These are phyloP conservation scores for Tringa solitaria DNA, from an alignment of 2,113 vertebrate species.

Conservation along the genomic window DNA sequence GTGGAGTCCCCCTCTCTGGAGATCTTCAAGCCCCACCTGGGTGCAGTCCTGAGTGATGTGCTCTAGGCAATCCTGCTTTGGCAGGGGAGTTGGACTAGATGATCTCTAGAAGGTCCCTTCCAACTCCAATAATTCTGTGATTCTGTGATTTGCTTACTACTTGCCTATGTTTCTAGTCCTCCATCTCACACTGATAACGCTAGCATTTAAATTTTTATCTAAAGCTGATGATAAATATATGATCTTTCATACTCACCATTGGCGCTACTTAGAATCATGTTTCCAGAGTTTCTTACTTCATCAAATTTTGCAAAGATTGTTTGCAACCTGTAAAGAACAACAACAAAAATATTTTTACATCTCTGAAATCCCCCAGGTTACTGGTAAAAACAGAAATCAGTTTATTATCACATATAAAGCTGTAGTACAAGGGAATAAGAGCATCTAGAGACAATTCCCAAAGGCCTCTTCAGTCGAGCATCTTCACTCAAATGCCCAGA, in stretches of 20 bases:
- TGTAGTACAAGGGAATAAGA: background rate
- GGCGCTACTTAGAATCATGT: constrained; percentile 87
- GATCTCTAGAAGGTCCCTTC: no score
- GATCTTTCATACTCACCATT: constrained; percentile 81
- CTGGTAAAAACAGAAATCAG: background rate
- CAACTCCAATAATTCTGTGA: no score
- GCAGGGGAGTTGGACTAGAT: no score
- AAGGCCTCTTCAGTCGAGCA: background rate
- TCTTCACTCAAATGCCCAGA: background rate
- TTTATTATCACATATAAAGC: background rate
- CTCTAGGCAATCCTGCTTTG: no score
- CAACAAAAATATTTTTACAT: background rate
- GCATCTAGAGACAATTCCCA: background rate
- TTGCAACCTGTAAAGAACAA: constrained; percentile 84
- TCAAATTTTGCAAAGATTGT: constrained; percentile 91
- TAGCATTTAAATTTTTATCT: background rate
- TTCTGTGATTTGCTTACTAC: background rate
- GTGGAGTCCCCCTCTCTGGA: background rate
- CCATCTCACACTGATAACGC: background rate
- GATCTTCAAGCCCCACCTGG: no score
- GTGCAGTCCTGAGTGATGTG: no score
- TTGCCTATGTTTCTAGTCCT: background rate
- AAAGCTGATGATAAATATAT: background rate
- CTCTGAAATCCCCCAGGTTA: background rate
- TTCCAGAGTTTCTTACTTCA: constrained; percentile 90